phyloP scores from a whole-genome alignment of 2,888 invertebrate genomes.

The Dorcus hopei region DNA sequence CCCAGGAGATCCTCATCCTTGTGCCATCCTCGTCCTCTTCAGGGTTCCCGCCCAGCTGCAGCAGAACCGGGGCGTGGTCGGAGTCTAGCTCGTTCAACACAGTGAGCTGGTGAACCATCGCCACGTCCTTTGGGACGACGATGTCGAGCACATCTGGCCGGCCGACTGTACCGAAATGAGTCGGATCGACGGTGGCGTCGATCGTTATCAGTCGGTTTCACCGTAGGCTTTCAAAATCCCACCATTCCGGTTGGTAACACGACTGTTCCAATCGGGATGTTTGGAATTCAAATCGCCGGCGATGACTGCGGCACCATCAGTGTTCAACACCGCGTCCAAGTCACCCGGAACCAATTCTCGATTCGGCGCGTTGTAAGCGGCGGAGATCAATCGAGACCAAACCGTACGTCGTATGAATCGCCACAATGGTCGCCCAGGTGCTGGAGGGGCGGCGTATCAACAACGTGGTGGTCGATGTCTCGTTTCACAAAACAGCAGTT shows the following conservation, averaged over 20 bases:
- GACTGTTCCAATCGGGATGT: background rate
- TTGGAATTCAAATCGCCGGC: background rate
- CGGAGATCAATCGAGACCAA: background rate
- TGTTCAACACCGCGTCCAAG: constrained; percentile 11
- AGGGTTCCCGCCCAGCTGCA: background rate
- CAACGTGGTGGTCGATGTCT: constrained; percentile 8
- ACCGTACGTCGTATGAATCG: background rate
- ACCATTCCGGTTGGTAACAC: background rate
- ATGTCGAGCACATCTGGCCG: background rate
- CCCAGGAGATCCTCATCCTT: too few relatives aligned
- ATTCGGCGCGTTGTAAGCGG: too few relatives aligned
- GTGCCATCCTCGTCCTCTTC: background rate
- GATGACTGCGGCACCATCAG: background rate
- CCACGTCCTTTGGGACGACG: background rate
- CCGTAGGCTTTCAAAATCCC: too few relatives aligned
- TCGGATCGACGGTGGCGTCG: background rate
- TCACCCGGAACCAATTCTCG: background rate
- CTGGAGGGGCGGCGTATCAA: constrained; percentile 1
- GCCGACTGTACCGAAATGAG: background rate
- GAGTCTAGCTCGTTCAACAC: background rate
- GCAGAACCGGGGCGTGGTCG: background rate
- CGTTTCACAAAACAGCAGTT: constrained; percentile 15
- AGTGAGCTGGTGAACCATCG: background rate
- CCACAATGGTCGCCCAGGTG: constrained; percentile 3
- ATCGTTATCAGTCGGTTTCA: background rate